Evolutionary conservation across 2,888 invertebrate genomes (phyloP), one percentile per base, ranked within the genome.

Genomic region (Platycheirus rosarum): DNA sequence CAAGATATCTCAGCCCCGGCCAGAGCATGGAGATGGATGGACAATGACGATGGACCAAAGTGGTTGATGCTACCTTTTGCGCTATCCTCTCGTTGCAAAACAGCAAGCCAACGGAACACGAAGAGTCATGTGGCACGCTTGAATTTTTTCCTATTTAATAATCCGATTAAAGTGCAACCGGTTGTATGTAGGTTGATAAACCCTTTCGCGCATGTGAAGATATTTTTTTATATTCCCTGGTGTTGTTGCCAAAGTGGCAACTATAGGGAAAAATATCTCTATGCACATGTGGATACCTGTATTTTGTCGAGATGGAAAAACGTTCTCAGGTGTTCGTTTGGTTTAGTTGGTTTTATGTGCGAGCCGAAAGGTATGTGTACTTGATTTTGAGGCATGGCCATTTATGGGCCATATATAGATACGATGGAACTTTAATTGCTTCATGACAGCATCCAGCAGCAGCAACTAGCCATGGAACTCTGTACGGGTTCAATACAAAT

Each of bases 151-250:
- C 68, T 82, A 82, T 68, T 82, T 77, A 77, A 77, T 82, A 82
- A 82, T 82, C 77, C 82, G 82, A 82, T 82, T 82, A 82, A 57
- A 82, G 76, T 82, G 82, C 82, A 82, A 82, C 82, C 82, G 82
- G 82, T 82, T 82, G 76, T 71, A 82, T 82, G 77, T 82, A 82
- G 82, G 82, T 82, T 82, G 82, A 82, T 82, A 82, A 82, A 82
- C 82, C 82, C 82, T 82, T 63, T 77, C 26, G 77, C 82, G 71
- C 77, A 82, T 82, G 77, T 82, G 82, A 82, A 77, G 77, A 65
- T 68, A 82, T 51, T 20, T 57, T 69, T 69, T 69, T 18, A 23
- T 57, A 14, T n/a, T n/a, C n/a, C n/a, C n/a, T n/a, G n/a, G n/a
- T n/a, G n/a, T n/a, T n/a, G n/a, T n/a, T n/a, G 44, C 29, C 42